Percentiles rank a stretch among this genome's conserved stretches.
phyloP scores from a whole-genome alignment of 2,113 vertebrate species.

The rabbit (Oryctolagus cuniculus) region DNA sequence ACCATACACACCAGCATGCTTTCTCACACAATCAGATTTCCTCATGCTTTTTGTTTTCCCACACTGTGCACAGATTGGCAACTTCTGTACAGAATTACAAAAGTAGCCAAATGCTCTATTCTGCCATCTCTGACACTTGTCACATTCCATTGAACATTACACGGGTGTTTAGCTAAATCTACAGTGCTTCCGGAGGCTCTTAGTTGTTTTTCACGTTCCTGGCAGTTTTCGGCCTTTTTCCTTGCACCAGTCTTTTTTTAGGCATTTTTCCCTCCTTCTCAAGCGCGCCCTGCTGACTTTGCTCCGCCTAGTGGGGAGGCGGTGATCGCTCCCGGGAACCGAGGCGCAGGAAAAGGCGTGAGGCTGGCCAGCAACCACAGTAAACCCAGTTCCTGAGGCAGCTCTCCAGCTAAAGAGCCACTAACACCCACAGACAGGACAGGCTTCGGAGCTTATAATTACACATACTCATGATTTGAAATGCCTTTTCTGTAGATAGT shows the following conservation, averaged over 20 bases:
- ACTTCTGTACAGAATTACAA: slow-evolving; percentile 95
- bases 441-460: background rate
- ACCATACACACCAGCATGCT: slow-evolving; percentile 96
- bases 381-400: fast-evolving
- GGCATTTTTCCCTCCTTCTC: slow-evolving; percentile 90
- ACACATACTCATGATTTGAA: background rate
- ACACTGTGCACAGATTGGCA: slow-evolving; percentile 97
- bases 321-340: background rate
- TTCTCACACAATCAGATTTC: slow-evolving; percentile 99
- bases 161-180: slow-evolving; percentile 97
- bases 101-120: slow-evolving; percentile 99
- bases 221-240: slow-evolving; percentile 97
- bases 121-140: slow-evolving; percentile 98
- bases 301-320: slow-evolving; percentile 52
- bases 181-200: slow-evolving; percentile 93
- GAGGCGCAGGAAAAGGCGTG: background rate
- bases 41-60: slow-evolving; percentile 99
- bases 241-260: slow-evolving; percentile 98
- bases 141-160: slow-evolving; percentile 98
- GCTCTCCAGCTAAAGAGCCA: fast-evolving
- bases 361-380: background rate
- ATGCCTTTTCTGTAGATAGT: background rate
- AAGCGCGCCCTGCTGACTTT: slow-evolving; percentile 9
- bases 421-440: fast-evolving
- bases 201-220: slow-evolving; percentile 96